These are phyloP conservation scores for Etheostoma nigrum DNA, from an alignment of 2,797 vertebrate genomes.

Conservation along the genomic window DNA sequence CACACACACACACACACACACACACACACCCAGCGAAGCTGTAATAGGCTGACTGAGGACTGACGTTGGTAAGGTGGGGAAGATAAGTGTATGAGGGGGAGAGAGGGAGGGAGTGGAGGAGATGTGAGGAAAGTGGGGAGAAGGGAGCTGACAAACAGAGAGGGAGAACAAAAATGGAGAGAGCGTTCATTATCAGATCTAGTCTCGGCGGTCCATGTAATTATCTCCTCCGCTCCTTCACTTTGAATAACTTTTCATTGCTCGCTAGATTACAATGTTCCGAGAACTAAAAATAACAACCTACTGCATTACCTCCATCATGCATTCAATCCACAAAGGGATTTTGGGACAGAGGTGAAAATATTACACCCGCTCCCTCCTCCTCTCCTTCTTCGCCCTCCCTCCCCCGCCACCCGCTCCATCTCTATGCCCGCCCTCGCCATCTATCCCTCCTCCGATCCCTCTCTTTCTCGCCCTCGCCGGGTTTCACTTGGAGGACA, in stretches of 20 bases:
- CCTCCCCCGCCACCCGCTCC: conserved; percentile 42
- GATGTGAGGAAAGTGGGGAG: conserved; percentile 31
- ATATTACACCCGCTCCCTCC: conserved; percentile 59
- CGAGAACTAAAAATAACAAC: conserved; percentile 48
- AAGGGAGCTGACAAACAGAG: conserved; percentile 48
- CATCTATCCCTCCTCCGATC: conserved; percentile 64
- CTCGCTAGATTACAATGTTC: conserved; percentile 29
- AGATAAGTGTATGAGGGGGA: conserved; percentile 60
- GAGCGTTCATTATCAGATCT: conserved; percentile 43
- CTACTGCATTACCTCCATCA: conserved; percentile 29
- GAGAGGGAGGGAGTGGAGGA: conserved; percentile 44
- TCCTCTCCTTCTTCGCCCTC: conserved; percentile 68
- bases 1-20: conserved; percentile 53
- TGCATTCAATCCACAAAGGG: conserved; percentile 40
- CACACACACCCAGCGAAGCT: conserved; percentile 24
- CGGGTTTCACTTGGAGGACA: conserved; percentile 79
- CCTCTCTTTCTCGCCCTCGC: conserved; percentile 75
- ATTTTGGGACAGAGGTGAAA: conserved; percentile 35
- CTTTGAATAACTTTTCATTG: conserved; percentile 47
- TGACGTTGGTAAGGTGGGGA: conserved; percentile 60
- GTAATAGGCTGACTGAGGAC: conserved; percentile 37
- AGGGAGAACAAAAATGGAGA: conserved; percentile 61
- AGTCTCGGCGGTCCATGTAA: conserved; percentile 9
- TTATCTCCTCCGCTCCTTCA: conserved; percentile 34
- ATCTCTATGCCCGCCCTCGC: conserved; percentile 47